A percentile compares a stretch with the other conserved stretches of the same genome.
Conservation (phyloP, 2,113 vertebrate genomes). For the Sporophila hypoxantha region DNA sequence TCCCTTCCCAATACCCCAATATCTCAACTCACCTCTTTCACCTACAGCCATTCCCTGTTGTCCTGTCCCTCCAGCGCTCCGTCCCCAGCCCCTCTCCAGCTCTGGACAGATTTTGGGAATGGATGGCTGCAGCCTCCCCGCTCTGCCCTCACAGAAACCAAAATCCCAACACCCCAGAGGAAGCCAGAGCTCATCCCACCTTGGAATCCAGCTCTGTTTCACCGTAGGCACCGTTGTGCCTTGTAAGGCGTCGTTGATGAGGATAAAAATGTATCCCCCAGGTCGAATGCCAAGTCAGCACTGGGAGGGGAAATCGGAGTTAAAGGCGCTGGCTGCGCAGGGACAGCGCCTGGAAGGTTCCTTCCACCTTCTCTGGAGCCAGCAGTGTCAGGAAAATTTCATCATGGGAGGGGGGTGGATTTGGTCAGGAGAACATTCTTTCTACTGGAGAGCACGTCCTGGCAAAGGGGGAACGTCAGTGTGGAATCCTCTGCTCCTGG, state of each 20-base stretch:
- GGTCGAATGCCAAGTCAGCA: conserved; percentile 89
- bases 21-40: too few relatives aligned
- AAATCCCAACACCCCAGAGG: neutral
- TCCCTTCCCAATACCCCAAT: neutral
- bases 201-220: conserved; percentile 94
- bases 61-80: neutral
- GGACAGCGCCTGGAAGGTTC: accelerated
- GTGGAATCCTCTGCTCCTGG: neutral
- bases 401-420: neutral
- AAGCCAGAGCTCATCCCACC: conserved; percentile 68
- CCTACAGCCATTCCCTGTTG: neutral
- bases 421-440: neutral
- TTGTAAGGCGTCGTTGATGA: conserved; percentile 89
- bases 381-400: neutral
- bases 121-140: accelerated
- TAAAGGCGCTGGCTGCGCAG: neutral
- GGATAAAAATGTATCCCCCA: conserved; percentile 89
- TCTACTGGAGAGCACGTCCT: neutral
- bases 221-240: conserved; percentile 91
- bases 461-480: neutral
- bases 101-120: neutral
- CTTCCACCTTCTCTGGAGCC: neutral
- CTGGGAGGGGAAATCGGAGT: conserved; percentile 38
- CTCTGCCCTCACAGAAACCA: accelerated
- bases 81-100: neutral